Evolutionary conservation across 2,797 vertebrate genomes (phyloP).

Genomic region (Cercopithecus hamlyni): DNA sequence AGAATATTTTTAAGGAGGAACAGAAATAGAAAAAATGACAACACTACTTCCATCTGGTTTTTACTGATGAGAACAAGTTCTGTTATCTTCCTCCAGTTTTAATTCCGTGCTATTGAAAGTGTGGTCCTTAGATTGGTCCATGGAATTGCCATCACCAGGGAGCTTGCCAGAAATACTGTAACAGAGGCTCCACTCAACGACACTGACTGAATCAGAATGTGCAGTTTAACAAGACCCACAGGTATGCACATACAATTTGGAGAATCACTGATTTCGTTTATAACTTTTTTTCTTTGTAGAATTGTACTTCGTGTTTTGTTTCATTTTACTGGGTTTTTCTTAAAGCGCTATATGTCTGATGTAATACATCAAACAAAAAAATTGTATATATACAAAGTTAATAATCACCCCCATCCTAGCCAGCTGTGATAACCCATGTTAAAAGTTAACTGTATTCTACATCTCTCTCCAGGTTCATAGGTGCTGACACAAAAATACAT

Average conservation of each 20-base stretch:
- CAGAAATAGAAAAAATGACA: not conserved
- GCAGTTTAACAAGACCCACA: not conserved
- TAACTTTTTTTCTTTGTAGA: not conserved
- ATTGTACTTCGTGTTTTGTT: slow-evolving; percentile 16
- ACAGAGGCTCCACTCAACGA: not conserved
- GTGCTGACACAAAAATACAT: not conserved
- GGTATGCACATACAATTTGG: not conserved
- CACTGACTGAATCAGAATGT: no score
- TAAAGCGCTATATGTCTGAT: not conserved
- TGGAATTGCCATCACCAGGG: not conserved
- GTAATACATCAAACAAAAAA: not conserved
- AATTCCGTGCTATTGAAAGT: not conserved
- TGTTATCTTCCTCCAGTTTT: not conserved
- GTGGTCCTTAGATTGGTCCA: not conserved
- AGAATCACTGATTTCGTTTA: not conserved
- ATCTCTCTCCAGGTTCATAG: not conserved
- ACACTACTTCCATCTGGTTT: not conserved
- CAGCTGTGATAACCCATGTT: not conserved
- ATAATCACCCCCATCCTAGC: not conserved
- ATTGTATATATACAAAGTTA: not conserved
- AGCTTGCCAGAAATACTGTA: not conserved
- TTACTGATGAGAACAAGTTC: not conserved
- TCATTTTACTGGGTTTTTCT: not conserved
- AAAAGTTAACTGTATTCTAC: not conserved
- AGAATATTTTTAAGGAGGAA: not conserved